Evolutionary conservation across 2,888 invertebrate species (phyloP).

Genomic region (Ichneumon xanthorius): DNA sequence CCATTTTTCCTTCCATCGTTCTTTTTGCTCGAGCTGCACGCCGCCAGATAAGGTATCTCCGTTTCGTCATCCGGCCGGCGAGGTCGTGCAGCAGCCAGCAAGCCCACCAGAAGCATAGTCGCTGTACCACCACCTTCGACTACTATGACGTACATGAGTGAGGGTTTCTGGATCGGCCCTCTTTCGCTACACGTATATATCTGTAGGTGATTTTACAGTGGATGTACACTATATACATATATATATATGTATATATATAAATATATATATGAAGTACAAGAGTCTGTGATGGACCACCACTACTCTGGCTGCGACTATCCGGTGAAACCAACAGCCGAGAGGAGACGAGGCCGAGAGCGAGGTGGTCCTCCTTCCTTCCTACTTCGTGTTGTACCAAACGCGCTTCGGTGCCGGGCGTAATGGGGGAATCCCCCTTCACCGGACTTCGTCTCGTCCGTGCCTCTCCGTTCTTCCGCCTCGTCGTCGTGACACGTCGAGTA

Average conservation of each 20-base stretch:
- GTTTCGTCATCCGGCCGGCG: constrained; percentile 71
- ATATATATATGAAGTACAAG: not conserved
- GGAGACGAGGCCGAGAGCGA: constrained; percentile 13
- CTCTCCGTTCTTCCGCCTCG: constrained; percentile 48
- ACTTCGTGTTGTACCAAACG: constrained; percentile 28
- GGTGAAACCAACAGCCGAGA: constrained; percentile 29
- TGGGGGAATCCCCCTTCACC: constrained; percentile 36
- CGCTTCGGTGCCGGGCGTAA: constrained; percentile 44
- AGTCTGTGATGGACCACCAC: constrained; percentile 53
- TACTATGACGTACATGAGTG: constrained; percentile 23
- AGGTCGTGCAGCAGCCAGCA: constrained; percentile 61
- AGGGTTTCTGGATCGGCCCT: constrained; percentile 54
- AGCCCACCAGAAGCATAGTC: constrained; percentile 43
- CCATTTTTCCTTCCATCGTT: constrained; percentile 70
- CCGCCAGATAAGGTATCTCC: constrained; percentile 72
- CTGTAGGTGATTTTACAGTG: not conserved
- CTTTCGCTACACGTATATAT: not conserved
- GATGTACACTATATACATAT: no score
- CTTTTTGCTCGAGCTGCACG: constrained; percentile 72
- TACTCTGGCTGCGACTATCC: constrained; percentile 29
- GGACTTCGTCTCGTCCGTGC: constrained; percentile 46
- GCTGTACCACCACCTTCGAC: constrained; percentile 4
- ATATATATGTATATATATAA: constrained; percentile 14
- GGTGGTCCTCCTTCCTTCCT: constrained; percentile 41
- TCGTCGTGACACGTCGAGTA: constrained; percentile 42